Evolutionary conservation across 2,113 vertebrate genomes (phyloP).

Genomic region (Pholis gunnellus): DNA sequence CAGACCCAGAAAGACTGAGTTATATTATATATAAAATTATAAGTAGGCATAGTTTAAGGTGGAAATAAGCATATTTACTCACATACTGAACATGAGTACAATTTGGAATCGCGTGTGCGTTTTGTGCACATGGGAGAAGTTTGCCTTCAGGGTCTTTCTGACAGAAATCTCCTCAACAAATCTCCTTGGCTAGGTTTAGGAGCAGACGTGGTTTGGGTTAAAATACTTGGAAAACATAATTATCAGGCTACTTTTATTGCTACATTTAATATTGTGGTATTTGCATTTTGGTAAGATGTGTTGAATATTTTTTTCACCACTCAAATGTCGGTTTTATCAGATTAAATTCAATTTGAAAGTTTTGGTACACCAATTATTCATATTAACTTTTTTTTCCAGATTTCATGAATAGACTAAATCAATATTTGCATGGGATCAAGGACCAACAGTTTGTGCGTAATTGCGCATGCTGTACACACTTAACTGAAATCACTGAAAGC

Average conservation of each 20-base stretch:
- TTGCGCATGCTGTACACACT: not conserved
- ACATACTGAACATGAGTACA: not conserved
- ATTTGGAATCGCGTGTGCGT: not conserved
- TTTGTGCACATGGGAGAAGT: not conserved
- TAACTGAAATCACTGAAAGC: not conserved
- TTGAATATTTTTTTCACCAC: not conserved
- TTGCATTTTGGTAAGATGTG: not conserved
- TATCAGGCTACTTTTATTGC: not conserved
- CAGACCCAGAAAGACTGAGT: not conserved
- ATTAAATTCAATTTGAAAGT: not conserved
- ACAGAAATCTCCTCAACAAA: not conserved
- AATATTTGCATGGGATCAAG: not conserved
- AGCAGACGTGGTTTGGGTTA: not conserved
- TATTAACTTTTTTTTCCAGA: not conserved
- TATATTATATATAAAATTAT: not conserved
- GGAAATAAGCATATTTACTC: not conserved
- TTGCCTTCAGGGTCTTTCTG: not conserved
- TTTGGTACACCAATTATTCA: not conserved
- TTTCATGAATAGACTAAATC: not conserved
- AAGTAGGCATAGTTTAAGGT: not conserved
- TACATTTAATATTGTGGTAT: not conserved
- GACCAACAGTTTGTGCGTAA: slow-evolving; percentile 7
- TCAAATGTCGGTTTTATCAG: not conserved
- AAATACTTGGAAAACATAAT: not conserved
- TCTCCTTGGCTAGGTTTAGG: not conserved